These are phyloP conservation scores for Cylindroiulus punctatus DNA, from an alignment of 2,888 invertebrate species.

Conservation along the genomic window DNA sequence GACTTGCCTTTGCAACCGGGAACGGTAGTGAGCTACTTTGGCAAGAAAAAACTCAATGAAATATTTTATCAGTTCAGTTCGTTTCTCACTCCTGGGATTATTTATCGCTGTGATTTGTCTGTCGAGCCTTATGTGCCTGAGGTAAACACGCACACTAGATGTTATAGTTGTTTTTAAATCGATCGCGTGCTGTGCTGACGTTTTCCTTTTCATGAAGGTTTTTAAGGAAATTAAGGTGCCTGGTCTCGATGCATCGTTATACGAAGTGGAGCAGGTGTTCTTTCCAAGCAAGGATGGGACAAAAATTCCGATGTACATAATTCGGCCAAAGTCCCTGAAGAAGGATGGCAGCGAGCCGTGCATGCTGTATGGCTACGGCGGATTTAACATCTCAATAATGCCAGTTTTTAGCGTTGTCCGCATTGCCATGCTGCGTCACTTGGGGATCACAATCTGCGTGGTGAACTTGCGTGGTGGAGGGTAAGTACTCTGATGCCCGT, in stretches of 20 bases:
- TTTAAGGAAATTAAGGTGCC: constrained; percentile 86
- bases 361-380: constrained; percentile 95
- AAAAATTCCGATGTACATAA: constrained; percentile 95
- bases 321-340: constrained; percentile 70
- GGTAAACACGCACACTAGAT: constrained; percentile 64
- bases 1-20: constrained; percentile 87
- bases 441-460: constrained; percentile 87
- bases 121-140: constrained; percentile 71
- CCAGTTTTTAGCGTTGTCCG: constrained; percentile 89
- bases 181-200: constrained; percentile 41
- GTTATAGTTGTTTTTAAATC: not conserved
- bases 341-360: constrained; percentile 81
- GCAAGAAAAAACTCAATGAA: constrained; percentile 84
- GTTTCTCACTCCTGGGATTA: constrained; percentile 87
- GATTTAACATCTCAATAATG: constrained; percentile 91
- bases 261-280: constrained; percentile 89
- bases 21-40: constrained; percentile 83
- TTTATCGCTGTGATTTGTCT: constrained; percentile 86
- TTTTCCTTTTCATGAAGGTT: constrained; percentile 69
- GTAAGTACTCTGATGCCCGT: constrained; percentile 69
- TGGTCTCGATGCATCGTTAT: constrained; percentile 80
- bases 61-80: constrained; percentile 95
- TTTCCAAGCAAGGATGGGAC: constrained; percentile 93
- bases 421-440: constrained; percentile 87
- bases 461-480: constrained; percentile 97